Evolutionary conservation across 2,797 vertebrate species (phyloP), one percentile per base, ranked within the genome.

Genomic region (Lates japonicus): DNA sequence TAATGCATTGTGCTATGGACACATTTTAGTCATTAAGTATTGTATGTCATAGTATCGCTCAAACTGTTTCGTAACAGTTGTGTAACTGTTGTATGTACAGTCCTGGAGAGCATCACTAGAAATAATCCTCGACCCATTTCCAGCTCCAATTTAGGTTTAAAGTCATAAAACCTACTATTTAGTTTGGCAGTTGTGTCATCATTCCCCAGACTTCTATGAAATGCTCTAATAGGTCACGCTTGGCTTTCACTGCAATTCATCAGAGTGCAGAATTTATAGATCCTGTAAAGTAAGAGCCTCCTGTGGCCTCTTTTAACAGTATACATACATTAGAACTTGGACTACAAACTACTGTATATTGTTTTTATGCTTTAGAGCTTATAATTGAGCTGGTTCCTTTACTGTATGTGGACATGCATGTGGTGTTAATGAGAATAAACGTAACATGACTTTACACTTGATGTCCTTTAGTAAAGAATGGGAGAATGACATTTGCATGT

Each of bases 151-250:
- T 19, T 1, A 2, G 33, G 37, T 68, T 84, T 60, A 59, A 63
- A 78, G 49, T 66, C 48, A 69, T 81, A 68, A 64, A 48, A 65
- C 12, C 33, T 17, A 57, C 76, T 60, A 63, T 70, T 60, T 59
- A n/a, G 17, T 59, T 44, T 67, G 46, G 19, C 46, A 49, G 20
- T 68, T 54, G 10, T 76, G 41, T 61, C 48, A 42, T 35, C 17
- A 46, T 64, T 68, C 54, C 67, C 33, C 42, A 55, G 37, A 49
- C 49, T 67, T 51, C 1, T 7, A 20, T 48, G 67, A 57, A 81
- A 39, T 55, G 59, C 6, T 10, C 20, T 57, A 71, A 71, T 4
- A 41, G 61, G 44, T 58, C 74, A 61, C n/a, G 13, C 4, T 60
- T 65, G 49, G 33, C 16, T 48, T 74, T 73, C 25, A 2, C 42